phyloP scores from a whole-genome alignment of 2,888 invertebrate species.

The Eretmocerus hayati region DNA sequence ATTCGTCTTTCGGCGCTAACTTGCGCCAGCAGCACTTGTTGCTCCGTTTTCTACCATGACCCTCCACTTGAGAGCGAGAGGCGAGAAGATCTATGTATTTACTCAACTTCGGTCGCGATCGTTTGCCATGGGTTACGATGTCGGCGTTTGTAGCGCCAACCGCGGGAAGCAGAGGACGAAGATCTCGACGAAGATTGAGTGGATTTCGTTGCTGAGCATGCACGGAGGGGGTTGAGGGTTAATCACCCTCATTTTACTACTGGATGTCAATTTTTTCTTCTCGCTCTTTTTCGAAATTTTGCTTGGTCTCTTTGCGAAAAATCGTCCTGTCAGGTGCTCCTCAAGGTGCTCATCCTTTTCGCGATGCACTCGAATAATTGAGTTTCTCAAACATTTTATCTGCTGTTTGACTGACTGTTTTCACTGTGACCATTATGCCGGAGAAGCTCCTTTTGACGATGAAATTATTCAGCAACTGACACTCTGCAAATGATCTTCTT shows the following conservation, averaged over 20 bases:
- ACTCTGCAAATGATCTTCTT: too few relatives aligned
- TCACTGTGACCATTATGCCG: too few relatives aligned
- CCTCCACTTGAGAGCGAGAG: too few relatives aligned
- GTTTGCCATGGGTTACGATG: slow-evolving; percentile 9
- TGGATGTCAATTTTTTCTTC: background rate
- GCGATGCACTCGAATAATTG: too few relatives aligned
- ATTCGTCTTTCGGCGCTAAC: slow-evolving; percentile 12
- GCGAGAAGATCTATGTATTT: slow-evolving; percentile 15
- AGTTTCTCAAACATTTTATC: too few relatives aligned
- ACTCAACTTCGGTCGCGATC: slow-evolving; percentile 8
- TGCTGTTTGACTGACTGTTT: too few relatives aligned
- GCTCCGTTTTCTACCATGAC: slow-evolving; percentile 3
- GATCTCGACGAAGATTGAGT: slow-evolving; percentile 17
- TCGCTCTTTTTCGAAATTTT: background rate
- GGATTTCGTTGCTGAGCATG: slow-evolving; percentile 6
- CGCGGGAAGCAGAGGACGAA: slow-evolving; percentile 10
- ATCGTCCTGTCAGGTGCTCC: too few relatives aligned
- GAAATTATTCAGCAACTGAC: too few relatives aligned
- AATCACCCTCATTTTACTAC: background rate
- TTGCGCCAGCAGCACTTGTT: background rate
- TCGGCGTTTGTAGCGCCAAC: background rate
- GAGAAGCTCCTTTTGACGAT: too few relatives aligned
- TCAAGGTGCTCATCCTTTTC: too few relatives aligned
- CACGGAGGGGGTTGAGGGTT: background rate
- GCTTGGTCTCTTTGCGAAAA: too few relatives aligned